These are phyloP conservation scores for Capreolus pygargus DNA, from an alignment of 2,113 vertebrate genomes.

Conservation along the genomic window DNA sequence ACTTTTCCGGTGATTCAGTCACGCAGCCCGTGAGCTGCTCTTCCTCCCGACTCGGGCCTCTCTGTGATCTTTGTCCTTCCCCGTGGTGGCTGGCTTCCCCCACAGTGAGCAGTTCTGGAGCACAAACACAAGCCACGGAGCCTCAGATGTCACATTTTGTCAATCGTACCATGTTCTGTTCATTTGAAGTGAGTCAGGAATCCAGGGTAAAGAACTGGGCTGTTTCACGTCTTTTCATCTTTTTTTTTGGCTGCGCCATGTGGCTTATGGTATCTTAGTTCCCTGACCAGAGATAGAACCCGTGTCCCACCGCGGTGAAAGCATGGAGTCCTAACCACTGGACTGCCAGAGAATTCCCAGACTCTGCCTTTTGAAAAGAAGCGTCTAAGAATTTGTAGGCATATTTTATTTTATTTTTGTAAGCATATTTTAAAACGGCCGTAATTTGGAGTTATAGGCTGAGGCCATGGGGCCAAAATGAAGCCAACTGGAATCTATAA, in stretches of 20 bases:
- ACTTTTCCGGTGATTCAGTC: neutral
- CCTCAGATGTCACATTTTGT: neutral
- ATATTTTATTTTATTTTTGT: neutral
- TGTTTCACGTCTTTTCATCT: neutral
- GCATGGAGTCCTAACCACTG: neutral
- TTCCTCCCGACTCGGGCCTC: accelerated
- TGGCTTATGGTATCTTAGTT: neutral
- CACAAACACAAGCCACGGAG: neutral
- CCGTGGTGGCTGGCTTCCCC: neutral
- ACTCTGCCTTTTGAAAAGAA: neutral
- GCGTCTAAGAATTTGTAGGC: neutral
- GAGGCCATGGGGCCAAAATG: neutral
- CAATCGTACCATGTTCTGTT: neutral
- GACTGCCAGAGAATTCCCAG: neutral
- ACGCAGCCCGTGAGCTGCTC: no score
- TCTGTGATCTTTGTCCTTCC: accelerated
- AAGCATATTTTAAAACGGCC: neutral
- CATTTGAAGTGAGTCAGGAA: neutral
- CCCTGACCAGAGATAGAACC: neutral
- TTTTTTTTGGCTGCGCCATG: neutral
- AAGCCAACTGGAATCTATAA: neutral
- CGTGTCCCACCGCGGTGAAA: neutral
- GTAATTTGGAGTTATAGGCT: neutral
- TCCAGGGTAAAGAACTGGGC: neutral
- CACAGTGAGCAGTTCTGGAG: neutral